phyloP scores from a whole-genome alignment of 64 coral and sea anemone species.

The Dendrophyllia cribrosa region DNA sequence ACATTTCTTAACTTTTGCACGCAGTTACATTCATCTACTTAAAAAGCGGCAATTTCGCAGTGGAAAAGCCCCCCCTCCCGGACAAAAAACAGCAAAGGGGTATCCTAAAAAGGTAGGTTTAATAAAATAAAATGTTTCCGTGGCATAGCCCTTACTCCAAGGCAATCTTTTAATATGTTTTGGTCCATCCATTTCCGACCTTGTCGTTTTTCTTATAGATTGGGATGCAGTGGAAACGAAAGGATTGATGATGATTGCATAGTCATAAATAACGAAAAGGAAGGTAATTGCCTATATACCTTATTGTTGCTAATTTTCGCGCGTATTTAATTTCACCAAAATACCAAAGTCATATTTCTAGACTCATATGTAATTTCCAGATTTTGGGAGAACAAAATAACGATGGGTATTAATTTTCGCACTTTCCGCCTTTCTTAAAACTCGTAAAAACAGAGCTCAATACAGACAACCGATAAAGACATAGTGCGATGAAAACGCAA shows the following conservation, averaged over 20 bases:
- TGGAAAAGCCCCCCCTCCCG: background rate
- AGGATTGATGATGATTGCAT: background rate
- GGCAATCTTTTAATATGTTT: too few relatives aligned
- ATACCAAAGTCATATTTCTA: too few relatives aligned
- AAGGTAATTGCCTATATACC: background rate
- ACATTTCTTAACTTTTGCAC: too few relatives aligned
- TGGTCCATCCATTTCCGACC: background rate
- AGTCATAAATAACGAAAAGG: background rate
- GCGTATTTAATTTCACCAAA: background rate
- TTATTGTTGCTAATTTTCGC: background rate
- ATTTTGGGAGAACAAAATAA: too few relatives aligned
- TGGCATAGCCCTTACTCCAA: background rate
- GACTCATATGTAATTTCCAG: too few relatives aligned
- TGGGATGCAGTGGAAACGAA: background rate
- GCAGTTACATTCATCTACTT: constrained; percentile 11
- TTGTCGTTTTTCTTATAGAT: background rate
- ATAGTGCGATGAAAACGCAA: too few relatives aligned
- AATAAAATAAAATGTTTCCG: background rate
- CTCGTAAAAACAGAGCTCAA: too few relatives aligned
- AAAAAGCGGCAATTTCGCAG: background rate
- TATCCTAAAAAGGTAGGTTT: background rate
- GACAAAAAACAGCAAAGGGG: background rate
- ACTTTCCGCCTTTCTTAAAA: too few relatives aligned
- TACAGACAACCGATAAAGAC: too few relatives aligned
- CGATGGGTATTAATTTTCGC: too few relatives aligned